Percentiles rank a stretch among this genome's conserved stretches.
These are phyloP conservation scores for Elgaria multicarinata DNA, from an alignment of 2,113 vertebrate species.

Conservation along the genomic window DNA sequence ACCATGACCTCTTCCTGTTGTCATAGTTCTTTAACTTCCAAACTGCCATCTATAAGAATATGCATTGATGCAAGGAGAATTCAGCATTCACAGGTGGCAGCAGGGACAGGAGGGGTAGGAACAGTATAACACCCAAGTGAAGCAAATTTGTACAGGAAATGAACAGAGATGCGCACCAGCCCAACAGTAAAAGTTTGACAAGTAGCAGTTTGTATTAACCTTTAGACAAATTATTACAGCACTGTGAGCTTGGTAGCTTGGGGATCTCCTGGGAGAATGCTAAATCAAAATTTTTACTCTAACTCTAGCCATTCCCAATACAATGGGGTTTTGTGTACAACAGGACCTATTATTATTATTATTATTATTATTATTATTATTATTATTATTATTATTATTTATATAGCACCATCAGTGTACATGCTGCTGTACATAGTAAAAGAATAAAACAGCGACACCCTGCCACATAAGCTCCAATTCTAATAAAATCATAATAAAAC, in stretches of 20 bases:
- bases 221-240: background rate
- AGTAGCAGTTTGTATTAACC: background rate
- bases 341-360: too few species aligned
- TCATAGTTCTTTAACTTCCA: too few species aligned
- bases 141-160: background rate
- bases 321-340: background rate
- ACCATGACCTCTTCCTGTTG: too few species aligned
- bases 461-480: too few species aligned
- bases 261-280: background rate
- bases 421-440: too few species aligned
- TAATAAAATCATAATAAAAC: too few species aligned
- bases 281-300: too few species aligned
- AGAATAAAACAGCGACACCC: too few species aligned
- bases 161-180: background rate
- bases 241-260: background rate
- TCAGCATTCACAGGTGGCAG: background rate
- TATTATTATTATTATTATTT: too few species aligned
- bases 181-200: background rate
- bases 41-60: too few species aligned
- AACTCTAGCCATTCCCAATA: background rate
- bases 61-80: background rate
- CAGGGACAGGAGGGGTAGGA: background rate
- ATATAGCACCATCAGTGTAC: too few species aligned
- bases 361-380: too few species aligned
- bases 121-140: background rate